These are phyloP conservation scores for Paedocypris micromegethes DNA, from an alignment of 2,797 vertebrate genomes.

Conservation along the genomic window DNA sequence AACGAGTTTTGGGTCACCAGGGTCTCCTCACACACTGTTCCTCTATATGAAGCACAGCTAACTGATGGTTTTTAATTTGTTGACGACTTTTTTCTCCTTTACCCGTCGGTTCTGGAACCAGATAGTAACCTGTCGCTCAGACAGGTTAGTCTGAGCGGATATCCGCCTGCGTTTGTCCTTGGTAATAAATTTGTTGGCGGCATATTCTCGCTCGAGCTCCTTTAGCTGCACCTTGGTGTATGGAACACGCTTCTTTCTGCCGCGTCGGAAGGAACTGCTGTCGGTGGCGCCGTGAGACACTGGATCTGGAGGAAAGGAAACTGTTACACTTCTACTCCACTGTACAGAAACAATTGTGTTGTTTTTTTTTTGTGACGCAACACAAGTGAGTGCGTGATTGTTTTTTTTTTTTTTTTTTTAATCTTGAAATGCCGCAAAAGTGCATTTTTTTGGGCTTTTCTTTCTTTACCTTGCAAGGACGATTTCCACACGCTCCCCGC, in stretches of 20 bases:
- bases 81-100: constrained; percentile 98
- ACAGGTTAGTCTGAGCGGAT: constrained; percentile 93
- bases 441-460: neutral
- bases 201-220: constrained; percentile 97
- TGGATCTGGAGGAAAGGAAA: constrained; percentile 50
- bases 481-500: constrained; percentile 90
- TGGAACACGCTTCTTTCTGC: constrained; percentile 95
- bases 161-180: constrained; percentile 98
- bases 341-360: too few species aligned
- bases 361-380: too few species aligned
- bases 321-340: too few species aligned
- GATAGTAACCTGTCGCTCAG: constrained; percentile 98
- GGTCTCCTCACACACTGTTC: constrained; percentile 4
- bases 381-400: neutral
- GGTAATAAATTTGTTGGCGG: constrained; percentile 99
- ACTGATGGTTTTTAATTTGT: constrained; percentile 92
- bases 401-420: neutral
- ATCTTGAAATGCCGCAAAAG: too few species aligned
- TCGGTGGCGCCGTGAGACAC: constrained; percentile 72
- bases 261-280: constrained; percentile 75
- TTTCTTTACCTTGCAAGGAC: constrained; percentile 79
- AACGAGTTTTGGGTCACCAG: neutral
- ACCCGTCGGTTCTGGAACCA: constrained; percentile 99
- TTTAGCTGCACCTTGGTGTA: constrained; percentile 98
- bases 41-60: constrained; percentile 61